These are phyloP conservation scores for Lonchura striata DNA, from an alignment of 2,113 vertebrate species.

Conservation along the genomic window DNA sequence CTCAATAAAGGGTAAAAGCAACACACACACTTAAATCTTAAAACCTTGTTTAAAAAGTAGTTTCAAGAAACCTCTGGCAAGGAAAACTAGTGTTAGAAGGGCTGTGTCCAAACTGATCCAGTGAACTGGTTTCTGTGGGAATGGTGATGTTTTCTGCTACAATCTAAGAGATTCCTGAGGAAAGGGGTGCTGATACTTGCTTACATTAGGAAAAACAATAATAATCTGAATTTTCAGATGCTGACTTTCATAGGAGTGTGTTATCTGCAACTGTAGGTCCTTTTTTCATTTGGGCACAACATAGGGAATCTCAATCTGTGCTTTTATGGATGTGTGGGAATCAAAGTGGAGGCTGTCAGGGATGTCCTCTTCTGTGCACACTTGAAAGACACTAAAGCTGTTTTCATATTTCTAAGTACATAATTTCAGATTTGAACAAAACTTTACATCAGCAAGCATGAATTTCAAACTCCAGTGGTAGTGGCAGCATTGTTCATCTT, in stretches of 20 bases:
- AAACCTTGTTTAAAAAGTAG: background rate
- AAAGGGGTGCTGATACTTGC: background rate
- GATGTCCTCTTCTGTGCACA: background rate
- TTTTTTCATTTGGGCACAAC: background rate
- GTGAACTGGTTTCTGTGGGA: background rate
- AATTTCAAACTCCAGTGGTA: background rate
- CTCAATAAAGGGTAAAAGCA: background rate
- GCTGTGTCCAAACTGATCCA: background rate
- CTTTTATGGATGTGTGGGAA: background rate
- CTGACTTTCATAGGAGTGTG: background rate
- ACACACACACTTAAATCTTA: background rate
- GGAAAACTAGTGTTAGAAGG: background rate
- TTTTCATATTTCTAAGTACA: background rate
- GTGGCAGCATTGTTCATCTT: background rate
- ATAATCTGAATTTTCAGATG: background rate
- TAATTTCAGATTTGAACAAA: background rate
- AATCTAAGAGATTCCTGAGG: background rate
- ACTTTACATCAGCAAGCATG: background rate
- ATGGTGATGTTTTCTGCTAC: background rate
- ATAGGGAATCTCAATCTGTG: background rate
- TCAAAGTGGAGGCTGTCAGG: background rate
- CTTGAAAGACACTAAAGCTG: background rate
- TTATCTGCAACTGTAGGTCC: background rate
- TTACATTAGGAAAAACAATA: background rate
- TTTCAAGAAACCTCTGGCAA: background rate